Conservation (phyloP, 2,888 invertebrate genomes). For the Pegoplata infirma region DNA sequence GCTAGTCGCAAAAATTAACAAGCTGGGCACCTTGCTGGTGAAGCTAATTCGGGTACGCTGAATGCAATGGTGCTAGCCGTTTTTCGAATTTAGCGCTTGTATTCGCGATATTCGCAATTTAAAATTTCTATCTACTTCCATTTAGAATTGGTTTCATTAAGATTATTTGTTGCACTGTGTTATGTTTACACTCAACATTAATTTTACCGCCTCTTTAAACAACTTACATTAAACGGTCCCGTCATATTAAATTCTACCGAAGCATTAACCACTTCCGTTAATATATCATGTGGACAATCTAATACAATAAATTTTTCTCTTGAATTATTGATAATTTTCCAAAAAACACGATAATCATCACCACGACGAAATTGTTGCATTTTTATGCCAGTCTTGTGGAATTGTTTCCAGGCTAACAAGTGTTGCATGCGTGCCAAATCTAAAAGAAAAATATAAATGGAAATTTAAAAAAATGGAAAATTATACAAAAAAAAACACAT, state of each 20-base stretch:
- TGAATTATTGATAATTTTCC: slow-evolving; percentile 81
- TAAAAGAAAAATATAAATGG: too few species aligned
- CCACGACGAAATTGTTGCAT: slow-evolving; percentile 82
- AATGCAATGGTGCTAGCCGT: too few species aligned
- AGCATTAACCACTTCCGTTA: slow-evolving; percentile 82
- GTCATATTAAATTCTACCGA: slow-evolving; percentile 76
- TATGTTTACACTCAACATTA: too few species aligned
- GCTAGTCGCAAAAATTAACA: too few species aligned
- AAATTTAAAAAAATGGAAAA: neutral
- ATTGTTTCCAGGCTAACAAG: slow-evolving; percentile 84
- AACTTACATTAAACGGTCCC: slow-evolving; percentile 73
- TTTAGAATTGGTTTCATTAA: too few species aligned
- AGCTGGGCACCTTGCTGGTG: too few species aligned
- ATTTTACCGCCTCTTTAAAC: too few species aligned
- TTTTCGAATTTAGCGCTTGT: too few species aligned
- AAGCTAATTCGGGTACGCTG: too few species aligned
- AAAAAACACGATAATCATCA: slow-evolving; percentile 73
- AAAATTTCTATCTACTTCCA: too few species aligned
- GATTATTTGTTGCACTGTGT: too few species aligned
- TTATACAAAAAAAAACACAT: neutral
- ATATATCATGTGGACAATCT: slow-evolving; percentile 85
- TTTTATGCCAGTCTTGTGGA: slow-evolving; percentile 83
- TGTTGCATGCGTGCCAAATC: slow-evolving; percentile 86
- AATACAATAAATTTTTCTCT: slow-evolving; percentile 86
- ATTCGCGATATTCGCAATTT: too few species aligned